Base-by-base conservation (phyloP, 2,888 invertebrate genomes). In the Carcina quercana region DNA sequence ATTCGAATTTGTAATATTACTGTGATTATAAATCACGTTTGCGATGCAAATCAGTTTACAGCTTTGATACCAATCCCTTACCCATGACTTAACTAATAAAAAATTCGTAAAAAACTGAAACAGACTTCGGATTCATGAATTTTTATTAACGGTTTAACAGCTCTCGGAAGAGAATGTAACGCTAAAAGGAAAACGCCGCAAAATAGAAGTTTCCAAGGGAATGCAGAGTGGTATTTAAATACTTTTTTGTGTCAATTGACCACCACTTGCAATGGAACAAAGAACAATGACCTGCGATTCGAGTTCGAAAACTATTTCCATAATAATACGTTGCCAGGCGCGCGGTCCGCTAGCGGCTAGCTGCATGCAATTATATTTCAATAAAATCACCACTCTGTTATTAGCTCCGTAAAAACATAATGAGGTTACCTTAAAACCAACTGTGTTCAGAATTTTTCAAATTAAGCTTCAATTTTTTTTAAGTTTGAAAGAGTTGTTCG, bases 331-430 rank as follows among this genome's bases (percentile, higher is more conserved):
- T 59, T 66, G 53, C 53, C 42, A 38, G 46, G 43, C 34, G 40
- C 40, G 40, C 19, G 42, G 33, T 34, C 33, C 42, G 41, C 44
- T 49, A 38, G 37, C 38, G 43, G 47, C 47, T 43, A 37, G 50
- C 50, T 58, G 65, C 59, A 63, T 68, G 67, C 70, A 65, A 66
- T 70, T 72, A 67, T 69, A 61, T 64, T 70, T 68, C 69, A 67
- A 67, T 68, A 67, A 66, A n/a, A 61, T 65, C 55, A 57, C 54
- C 51, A 50, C 53, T 52, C 46, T 52, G 38, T 59, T 63, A 59
- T 53, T 47, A 38, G 33, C 25, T 3, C 8, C 7, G 28, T 20
- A 30, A 31, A 26, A 34, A 26, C 15, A 34, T 15, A 32, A 36
- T 28, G 25, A 27, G 29, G 11, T 32, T 29, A 26, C 24, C 14